Evolutionary conservation across 2,113 vertebrate genomes (phyloP).

Genomic region (Piliocolobus tephrosceles): DNA sequence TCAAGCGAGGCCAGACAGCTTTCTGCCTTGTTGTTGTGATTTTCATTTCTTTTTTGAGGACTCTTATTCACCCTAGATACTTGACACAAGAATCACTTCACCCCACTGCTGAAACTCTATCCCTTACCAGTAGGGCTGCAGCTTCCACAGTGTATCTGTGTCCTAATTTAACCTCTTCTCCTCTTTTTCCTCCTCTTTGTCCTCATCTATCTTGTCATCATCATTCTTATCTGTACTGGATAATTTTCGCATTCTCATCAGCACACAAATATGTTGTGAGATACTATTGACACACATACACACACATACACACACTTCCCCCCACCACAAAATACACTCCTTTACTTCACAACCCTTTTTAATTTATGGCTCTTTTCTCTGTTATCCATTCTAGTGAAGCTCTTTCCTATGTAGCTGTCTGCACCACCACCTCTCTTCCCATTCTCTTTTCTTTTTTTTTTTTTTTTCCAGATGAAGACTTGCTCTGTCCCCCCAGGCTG

Average conservation of each 20-base stretch:
- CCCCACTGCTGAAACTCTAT: background rate
- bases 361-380: constrained; percentile 1
- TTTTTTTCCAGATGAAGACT: too few species aligned
- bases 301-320: too few species aligned
- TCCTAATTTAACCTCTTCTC: background rate
- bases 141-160: background rate
- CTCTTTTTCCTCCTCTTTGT: too few species aligned
- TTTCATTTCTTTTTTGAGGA: background rate
- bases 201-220: background rate
- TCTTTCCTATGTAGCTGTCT: background rate
- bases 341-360: background rate
- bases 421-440: background rate
- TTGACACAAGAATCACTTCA: background rate
- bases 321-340: background rate
- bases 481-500: too few species aligned
- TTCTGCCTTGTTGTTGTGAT: background rate
- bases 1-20: background rate
- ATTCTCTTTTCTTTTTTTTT: background rate
- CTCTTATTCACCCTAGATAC: background rate
- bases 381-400: background rate
- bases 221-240: background rate
- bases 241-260: background rate
- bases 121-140: background rate
- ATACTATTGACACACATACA: too few species aligned
- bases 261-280: background rate